Percentiles rank a stretch among this genome's conserved stretches.
These are phyloP conservation scores for Salmo trutta DNA, from an alignment of 2,797 vertebrate genomes.

Conservation along the genomic window DNA sequence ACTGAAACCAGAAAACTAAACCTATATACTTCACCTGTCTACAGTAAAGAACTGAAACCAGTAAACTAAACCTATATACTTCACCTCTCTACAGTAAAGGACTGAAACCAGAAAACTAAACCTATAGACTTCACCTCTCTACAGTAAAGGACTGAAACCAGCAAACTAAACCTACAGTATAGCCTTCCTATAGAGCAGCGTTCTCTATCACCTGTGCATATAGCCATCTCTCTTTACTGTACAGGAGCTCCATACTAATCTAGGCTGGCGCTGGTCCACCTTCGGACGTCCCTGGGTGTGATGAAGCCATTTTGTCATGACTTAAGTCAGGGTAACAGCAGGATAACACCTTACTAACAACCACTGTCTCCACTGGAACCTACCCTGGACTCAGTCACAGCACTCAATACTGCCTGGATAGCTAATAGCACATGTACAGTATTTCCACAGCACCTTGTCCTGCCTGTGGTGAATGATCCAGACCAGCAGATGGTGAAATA, in stretches of 20 bases:
- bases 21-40: background rate
- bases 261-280: background rate
- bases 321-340: background rate
- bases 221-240: background rate
- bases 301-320: background rate
- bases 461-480: background rate
- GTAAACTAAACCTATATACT: background rate
- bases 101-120: background rate
- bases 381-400: background rate
- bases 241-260: background rate
- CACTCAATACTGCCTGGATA: background rate
- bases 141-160: background rate
- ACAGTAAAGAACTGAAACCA: background rate
- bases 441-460: background rate
- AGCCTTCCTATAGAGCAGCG: background rate
- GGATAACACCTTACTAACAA: background rate
- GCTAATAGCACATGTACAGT: too few species aligned
- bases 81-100: background rate
- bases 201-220: background rate
- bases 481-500: background rate
- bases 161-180: background rate
- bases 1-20: background rate
- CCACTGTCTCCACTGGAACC: background rate
- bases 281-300: background rate
- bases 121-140: background rate